Evolutionary conservation across 2,888 invertebrate genomes (phyloP).

Genomic region (Drosophila birchii): DNA sequence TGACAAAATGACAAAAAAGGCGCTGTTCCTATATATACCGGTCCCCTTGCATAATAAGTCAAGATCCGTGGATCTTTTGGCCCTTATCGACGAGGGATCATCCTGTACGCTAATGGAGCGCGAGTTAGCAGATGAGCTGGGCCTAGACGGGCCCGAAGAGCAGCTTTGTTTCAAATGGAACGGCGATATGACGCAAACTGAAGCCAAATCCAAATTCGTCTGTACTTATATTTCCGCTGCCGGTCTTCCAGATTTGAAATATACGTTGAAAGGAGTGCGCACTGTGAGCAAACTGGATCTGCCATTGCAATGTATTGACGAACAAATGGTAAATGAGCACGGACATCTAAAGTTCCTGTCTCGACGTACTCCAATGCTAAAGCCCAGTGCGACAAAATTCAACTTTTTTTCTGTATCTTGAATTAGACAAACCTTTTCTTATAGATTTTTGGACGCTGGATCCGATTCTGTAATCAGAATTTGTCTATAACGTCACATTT

Average conservation of each 20-base stretch:
- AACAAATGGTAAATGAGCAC: neutral
- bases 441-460: no score
- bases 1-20: neutral
- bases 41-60: no score
- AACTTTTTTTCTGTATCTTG: no score
- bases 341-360: neutral
- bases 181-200: neutral
- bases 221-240: neutral
- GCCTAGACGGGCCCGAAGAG: neutral
- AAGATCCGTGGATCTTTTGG: no score
- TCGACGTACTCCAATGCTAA: neutral
- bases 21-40: no score
- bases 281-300: neutral
- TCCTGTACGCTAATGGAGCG: no score
- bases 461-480: no score
- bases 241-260: neutral
- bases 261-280: neutral
- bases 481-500: no score
- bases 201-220: neutral
- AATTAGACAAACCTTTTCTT: no score
- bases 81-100: no score
- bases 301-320: neutral
- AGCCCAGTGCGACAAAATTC: no score
- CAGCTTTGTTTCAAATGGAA: neutral
- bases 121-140: neutral